Evolutionary conservation across 2,113 vertebrate genomes (phyloP).

Genomic region (Penelope pileata): DNA sequence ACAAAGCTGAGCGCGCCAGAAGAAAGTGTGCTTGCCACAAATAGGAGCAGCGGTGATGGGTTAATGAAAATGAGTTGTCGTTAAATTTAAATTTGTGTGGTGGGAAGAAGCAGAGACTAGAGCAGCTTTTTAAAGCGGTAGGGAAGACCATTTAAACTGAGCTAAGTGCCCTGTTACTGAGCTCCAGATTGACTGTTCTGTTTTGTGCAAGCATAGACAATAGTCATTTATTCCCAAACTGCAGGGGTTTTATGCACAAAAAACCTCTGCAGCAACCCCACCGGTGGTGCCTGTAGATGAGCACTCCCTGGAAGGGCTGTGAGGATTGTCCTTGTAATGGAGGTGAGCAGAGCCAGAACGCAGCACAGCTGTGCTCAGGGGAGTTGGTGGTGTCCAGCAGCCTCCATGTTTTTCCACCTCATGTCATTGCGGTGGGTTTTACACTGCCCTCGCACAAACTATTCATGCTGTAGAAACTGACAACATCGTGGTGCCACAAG

Average conservation of each 20-base stretch:
- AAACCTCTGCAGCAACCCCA: background rate
- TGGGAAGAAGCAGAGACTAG: background rate
- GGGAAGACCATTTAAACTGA: background rate
- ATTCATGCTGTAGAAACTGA: background rate
- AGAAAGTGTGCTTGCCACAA: background rate
- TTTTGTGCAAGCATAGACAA: background rate
- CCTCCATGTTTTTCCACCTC: background rate
- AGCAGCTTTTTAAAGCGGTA: background rate
- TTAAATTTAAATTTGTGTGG: background rate
- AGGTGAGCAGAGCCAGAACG: background rate
- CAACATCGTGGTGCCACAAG: background rate
- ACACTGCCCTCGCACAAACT: background rate
- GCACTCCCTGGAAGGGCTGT: background rate
- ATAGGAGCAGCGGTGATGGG: background rate
- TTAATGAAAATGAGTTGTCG: background rate
- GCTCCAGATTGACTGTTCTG: background rate
- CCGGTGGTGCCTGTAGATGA: background rate
- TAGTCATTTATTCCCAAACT: background rate
- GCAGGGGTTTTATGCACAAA: background rate
- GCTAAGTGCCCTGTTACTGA: background rate
- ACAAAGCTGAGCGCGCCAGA: background rate
- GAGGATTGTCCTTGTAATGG: background rate
- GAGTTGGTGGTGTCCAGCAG: background rate
- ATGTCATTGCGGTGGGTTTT: background rate
- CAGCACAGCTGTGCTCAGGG: rapidly evolving